Percentiles rank a stretch among this genome's conserved stretches.
These are phyloP conservation scores for Cichladusa arquata DNA, from an alignment of 2,113 vertebrate genomes.

Conservation along the genomic window DNA sequence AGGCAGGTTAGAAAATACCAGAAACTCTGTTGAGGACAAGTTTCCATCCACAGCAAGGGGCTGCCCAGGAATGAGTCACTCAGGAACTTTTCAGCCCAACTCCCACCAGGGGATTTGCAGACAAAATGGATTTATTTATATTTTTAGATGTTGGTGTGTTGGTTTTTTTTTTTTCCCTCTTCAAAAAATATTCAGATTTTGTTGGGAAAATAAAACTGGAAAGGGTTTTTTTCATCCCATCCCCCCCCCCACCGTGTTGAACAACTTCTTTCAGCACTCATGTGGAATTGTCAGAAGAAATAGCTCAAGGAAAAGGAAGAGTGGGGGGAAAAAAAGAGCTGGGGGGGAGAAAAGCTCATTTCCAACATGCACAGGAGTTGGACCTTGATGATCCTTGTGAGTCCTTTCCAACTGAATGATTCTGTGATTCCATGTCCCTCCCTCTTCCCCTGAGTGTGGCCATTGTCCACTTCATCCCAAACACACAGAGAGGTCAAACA, in stretches of 20 bases:
- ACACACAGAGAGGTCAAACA: not conserved
- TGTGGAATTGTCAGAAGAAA: not conserved
- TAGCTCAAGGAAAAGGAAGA: not conserved
- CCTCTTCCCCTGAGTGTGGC: not conserved
- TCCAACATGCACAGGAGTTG: not conserved
- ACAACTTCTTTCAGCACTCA: not conserved
- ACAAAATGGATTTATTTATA: slow-evolving; percentile 27
- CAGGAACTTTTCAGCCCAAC: not conserved
- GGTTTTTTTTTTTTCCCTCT: not conserved
- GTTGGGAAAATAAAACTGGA: not conserved
- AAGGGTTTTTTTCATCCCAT: not conserved
- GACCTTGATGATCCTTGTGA: not conserved
- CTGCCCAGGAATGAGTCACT: not conserved
- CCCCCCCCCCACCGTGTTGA: not conserved
- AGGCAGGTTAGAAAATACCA: slow-evolving; percentile 20
- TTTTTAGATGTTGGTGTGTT: not conserved
- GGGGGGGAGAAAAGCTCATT: not conserved
- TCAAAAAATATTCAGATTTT: not conserved
- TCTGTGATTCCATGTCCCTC: not conserved
- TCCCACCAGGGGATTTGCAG: not conserved
- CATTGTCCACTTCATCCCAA: not conserved
- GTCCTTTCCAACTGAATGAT: not conserved
- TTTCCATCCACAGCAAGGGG: not conserved
- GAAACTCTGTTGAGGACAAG: not conserved
- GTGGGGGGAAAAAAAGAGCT: not conserved